Percentiles rank a stretch among this genome's conserved stretches.
phyloP scores from a whole-genome alignment of 1,140 invertebrate species.

The Bombus sylvicola region DNA sequence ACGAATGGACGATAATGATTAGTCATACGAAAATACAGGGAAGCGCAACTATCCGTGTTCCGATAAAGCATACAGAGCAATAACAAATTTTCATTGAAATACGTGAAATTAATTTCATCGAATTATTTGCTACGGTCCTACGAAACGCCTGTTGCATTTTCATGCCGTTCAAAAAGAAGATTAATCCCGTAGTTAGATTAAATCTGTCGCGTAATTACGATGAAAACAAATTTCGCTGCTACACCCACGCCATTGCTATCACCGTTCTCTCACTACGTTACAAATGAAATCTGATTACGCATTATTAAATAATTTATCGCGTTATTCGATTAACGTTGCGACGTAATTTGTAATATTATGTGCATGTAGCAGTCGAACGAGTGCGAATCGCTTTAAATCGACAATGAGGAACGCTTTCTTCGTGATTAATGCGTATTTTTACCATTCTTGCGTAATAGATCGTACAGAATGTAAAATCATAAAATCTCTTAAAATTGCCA shows the following conservation, averaged over 20 bases:
- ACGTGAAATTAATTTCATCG: slow-evolving; percentile 32
- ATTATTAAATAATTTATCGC: slow-evolving; percentile 56
- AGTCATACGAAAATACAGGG: not conserved
- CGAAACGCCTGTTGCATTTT: slow-evolving; percentile 48
- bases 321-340: slow-evolving; percentile 33
- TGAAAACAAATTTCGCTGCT: slow-evolving; percentile 33
- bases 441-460: too few species aligned
- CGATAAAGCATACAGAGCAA: not conserved
- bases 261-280: not conserved
- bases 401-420: not conserved
- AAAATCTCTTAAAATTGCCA: not conserved
- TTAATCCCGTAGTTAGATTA: slow-evolving; percentile 50
- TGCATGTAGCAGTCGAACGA: not conserved
- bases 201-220: slow-evolving; percentile 45
- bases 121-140: slow-evolving; percentile 35
- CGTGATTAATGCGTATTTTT: not conserved
- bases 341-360: slow-evolving; percentile 33
- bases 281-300: slow-evolving; percentile 53
- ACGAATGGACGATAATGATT: not conserved
- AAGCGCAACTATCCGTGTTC: not conserved
- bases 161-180: slow-evolving; percentile 43
- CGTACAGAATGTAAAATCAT: not conserved
- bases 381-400: not conserved
- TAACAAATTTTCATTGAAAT: slow-evolving; percentile 36
- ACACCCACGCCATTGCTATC: not conserved